Evolutionary conservation across 2,797 vertebrate genomes (phyloP).

Genomic region (Acrossocheilus wenchowensis): DNA sequence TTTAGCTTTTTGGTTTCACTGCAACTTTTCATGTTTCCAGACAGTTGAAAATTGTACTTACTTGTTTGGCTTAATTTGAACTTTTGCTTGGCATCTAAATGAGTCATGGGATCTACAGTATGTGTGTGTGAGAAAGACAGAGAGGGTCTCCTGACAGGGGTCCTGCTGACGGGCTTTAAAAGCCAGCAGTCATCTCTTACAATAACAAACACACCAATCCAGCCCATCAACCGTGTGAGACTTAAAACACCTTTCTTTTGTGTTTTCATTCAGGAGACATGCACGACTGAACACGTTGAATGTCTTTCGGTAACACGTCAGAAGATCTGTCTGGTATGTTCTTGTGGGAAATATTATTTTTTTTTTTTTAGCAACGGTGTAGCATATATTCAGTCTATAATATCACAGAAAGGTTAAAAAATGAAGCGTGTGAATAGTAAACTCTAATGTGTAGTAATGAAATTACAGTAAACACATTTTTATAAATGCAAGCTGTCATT

Average conservation of each 20-base stretch:
- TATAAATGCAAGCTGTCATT: background rate
- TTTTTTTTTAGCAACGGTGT: background rate
- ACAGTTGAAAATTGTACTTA: background rate
- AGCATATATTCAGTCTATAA: background rate
- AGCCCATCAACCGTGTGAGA: slow-evolving; percentile 53
- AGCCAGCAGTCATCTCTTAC: slow-evolving; percentile 63
- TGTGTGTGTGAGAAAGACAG: slow-evolving; percentile 19
- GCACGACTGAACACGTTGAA: slow-evolving; percentile 74
- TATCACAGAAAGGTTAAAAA: slow-evolving; percentile 14
- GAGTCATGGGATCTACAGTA: slow-evolving; percentile 16
- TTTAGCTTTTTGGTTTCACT: background rate
- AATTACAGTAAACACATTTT: background rate
- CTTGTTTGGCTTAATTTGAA: slow-evolving; percentile 7
- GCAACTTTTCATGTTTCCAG: background rate
- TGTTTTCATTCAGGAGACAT: slow-evolving; percentile 56
- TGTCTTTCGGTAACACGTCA: slow-evolving; percentile 55
- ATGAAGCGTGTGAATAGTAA: background rate
- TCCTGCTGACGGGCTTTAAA: slow-evolving; percentile 63
- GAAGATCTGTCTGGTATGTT: slow-evolving; percentile 58
- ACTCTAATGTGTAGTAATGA: background rate
- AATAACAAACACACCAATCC: slow-evolving; percentile 74
- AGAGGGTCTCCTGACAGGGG: slow-evolving; percentile 26
- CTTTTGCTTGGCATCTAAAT: slow-evolving; percentile 30
- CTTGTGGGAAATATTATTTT: slow-evolving; percentile 26
- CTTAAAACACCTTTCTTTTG: slow-evolving; percentile 67